phyloP scores from a whole-genome alignment of 2,113 vertebrate species.

The Phyllopteryx taeniolatus region DNA sequence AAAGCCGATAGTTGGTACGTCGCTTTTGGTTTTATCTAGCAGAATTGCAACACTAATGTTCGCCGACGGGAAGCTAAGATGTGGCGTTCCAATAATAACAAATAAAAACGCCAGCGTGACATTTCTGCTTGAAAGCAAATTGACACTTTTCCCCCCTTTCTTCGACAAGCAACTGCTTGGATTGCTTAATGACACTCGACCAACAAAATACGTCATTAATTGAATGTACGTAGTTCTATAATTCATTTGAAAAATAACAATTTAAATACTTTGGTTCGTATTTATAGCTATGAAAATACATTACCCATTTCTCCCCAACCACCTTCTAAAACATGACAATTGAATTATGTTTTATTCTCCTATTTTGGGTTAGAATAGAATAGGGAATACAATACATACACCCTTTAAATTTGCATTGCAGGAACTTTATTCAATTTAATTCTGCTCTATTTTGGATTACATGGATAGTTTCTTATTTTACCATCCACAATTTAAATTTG shows the following conservation, averaged over 20 bases:
- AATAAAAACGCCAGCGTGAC: conserved; percentile 16
- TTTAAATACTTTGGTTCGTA: not conserved
- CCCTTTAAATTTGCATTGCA: not conserved
- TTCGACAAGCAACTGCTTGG: conserved; percentile 22
- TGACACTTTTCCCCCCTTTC: conserved; percentile 33
- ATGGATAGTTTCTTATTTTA: not conserved
- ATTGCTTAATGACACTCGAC: not conserved
- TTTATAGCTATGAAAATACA: not conserved
- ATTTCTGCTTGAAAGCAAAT: conserved; percentile 43
- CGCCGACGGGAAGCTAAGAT: not conserved
- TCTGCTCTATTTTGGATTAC: not conserved
- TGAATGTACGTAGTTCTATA: not conserved
- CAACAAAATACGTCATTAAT: not conserved
- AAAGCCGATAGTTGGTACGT: conserved; percentile 67
- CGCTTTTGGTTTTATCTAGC: conserved; percentile 19
- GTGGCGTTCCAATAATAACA: not conserved
- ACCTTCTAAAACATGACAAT: not conserved
- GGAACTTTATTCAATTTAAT: not conserved
- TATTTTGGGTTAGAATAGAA: too few species aligned
- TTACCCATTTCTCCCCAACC: not conserved
- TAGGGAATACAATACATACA: not conserved
- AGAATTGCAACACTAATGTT: not conserved
- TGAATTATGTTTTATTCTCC: too few species aligned
- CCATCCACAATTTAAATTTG: not conserved
- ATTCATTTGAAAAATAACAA: not conserved